Conservation (phyloP, 2,888 invertebrate genomes). For the Altica lythri region DNA sequence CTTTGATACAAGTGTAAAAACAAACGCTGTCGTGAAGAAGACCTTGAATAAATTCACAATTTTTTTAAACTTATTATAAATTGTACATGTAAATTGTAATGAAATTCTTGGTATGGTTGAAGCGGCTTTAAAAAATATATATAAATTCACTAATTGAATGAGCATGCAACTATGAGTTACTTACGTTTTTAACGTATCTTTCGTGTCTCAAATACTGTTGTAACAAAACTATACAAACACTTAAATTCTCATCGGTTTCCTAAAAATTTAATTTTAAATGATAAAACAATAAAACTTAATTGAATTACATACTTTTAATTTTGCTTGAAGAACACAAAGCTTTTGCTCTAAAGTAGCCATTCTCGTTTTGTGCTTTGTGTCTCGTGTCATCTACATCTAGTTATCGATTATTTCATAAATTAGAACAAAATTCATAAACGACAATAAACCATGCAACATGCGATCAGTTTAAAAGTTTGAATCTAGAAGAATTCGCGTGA, state of each 20-base stretch:
- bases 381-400: constrained; percentile 46
- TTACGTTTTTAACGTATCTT: constrained; percentile 37
- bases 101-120: neutral
- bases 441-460: constrained; percentile 42
- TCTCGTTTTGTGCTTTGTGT: constrained; percentile 42
- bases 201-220: constrained; percentile 48
- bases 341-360: constrained; percentile 48
- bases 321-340: constrained; percentile 46
- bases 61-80: too few relatives aligned
- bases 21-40: too few relatives aligned
- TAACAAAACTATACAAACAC: constrained; percentile 47
- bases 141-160: too few relatives aligned
- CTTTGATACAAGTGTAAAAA: too few relatives aligned
- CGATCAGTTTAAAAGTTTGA: constrained; percentile 19
- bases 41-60: too few relatives aligned
- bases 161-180: too few relatives aligned
- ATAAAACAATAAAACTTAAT: neutral
- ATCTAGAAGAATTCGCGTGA: constrained; percentile 30
- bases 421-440: constrained; percentile 45
- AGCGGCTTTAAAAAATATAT: neutral
- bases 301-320: constrained; percentile 45
- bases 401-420: constrained; percentile 50
- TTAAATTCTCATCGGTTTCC: constrained; percentile 48
- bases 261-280: constrained; percentile 32
- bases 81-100: too few relatives aligned